Conservation (phyloP, 1,140 invertebrate species). For the Periplaneta americana region DNA sequence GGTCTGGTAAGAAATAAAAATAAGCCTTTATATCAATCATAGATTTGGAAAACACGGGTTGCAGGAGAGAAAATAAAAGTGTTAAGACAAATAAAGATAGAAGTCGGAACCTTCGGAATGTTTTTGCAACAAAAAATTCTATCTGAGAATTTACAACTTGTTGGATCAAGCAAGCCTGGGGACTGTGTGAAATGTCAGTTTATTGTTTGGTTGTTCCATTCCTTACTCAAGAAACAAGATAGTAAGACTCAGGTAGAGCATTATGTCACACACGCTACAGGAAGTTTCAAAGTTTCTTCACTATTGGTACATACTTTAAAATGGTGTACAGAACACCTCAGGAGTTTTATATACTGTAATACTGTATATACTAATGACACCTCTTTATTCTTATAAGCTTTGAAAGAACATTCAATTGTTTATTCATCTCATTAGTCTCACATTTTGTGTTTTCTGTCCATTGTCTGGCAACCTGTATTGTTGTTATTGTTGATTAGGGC, state of each 20-base stretch:
- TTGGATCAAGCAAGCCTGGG: not conserved
- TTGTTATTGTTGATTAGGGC: too few relatives aligned
- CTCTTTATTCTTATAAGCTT: too few relatives aligned
- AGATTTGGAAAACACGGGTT: not conserved
- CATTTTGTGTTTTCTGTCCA: too few relatives aligned
- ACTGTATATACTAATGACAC: too few relatives aligned
- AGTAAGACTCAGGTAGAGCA: not conserved
- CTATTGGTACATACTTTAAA: not conserved
- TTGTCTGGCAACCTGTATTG: too few relatives aligned
- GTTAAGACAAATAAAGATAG: not conserved
- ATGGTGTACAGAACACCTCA: not conserved
- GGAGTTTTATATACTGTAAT: too few relatives aligned
- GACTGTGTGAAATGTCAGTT: not conserved
- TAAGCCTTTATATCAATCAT: not conserved
- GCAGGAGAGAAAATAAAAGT: not conserved
- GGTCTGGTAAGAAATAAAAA: not conserved
- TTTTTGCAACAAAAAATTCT: not conserved
- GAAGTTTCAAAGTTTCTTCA: not conserved
- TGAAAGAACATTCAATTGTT: too few relatives aligned
- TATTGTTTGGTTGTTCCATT: not conserved
- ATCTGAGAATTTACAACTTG: not conserved
- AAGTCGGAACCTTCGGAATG: not conserved
- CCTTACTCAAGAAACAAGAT: not conserved
- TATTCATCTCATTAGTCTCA: too few relatives aligned
- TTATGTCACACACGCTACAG: not conserved